phyloP scores from a whole-genome alignment of 2,797 vertebrate species.

The Fringilla coelebs region DNA sequence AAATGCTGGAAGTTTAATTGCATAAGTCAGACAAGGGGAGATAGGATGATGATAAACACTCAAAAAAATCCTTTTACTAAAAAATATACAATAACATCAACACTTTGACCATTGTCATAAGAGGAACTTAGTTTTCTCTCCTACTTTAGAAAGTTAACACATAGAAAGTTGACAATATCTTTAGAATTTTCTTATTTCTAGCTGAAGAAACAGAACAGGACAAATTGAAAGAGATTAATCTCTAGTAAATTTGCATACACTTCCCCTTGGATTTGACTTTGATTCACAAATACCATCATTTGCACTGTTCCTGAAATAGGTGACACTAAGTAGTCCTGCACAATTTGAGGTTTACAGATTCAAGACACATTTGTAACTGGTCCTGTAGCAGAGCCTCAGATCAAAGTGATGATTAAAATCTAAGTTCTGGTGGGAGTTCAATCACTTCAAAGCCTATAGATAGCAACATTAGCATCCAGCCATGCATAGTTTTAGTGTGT shows the following conservation, averaged over 20 bases:
- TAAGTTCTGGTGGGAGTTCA: conserved; percentile 57
- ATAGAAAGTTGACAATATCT: neutral
- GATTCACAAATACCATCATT: conserved; percentile 29
- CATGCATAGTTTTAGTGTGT: conserved; percentile 27
- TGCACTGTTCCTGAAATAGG: conserved; percentile 21
- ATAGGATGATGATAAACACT: neutral
- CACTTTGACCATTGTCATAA: neutral
- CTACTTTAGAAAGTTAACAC: neutral
- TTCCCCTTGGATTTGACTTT: neutral
- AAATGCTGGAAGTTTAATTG: neutral
- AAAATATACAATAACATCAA: neutral
- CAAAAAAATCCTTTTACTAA: neutral
- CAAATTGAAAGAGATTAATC: neutral
- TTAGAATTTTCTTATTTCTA: neutral
- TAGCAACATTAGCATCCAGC: conserved; percentile 56
- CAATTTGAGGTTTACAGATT: conserved; percentile 57
- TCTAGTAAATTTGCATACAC: neutral
- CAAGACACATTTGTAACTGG: conserved; percentile 49
- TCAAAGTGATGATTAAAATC: conserved; percentile 70
- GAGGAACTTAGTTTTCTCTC: neutral
- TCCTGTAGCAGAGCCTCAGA: conserved; percentile 52
- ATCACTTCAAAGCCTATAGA: conserved; percentile 65
- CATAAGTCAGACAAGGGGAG: neutral
- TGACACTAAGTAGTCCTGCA: conserved; percentile 19
- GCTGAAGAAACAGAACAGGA: neutral